phyloP scores from a whole-genome alignment of 2,113 vertebrate genomes.

The Trochalopteron elliotii region DNA sequence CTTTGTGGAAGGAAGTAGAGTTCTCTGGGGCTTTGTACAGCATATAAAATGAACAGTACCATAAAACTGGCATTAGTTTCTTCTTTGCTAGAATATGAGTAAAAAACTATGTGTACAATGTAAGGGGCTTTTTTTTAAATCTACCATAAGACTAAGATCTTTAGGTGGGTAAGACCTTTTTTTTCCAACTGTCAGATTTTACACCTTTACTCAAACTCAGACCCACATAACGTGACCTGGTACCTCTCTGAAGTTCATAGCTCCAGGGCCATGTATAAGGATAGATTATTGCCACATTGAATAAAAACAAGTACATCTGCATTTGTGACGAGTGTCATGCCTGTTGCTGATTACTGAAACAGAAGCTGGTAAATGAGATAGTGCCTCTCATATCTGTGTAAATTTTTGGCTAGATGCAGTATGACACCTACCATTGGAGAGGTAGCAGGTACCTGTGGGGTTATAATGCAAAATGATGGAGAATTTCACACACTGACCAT shows the following conservation, averaged over 20 bases:
- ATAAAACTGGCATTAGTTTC: background rate
- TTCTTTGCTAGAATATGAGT: background rate
- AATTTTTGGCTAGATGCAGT: background rate
- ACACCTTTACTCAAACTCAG: background rate
- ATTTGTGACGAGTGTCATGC: background rate
- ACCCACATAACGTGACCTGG: background rate
- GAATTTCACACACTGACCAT: background rate
- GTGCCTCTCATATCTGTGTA: background rate
- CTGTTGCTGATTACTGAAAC: background rate
- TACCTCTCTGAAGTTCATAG: background rate
- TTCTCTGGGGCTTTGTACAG: background rate
- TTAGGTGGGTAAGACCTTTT: background rate
- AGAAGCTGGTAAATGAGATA: background rate
- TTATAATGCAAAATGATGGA: background rate
- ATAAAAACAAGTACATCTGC: background rate
- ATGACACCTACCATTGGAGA: background rate
- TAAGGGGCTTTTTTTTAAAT: background rate
- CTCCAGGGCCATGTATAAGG: background rate
- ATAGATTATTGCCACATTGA: background rate
- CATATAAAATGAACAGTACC: background rate
- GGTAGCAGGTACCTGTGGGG: rapidly evolving
- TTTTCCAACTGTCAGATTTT: background rate
- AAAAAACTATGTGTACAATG: rapidly evolving
- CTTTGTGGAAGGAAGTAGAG: background rate
- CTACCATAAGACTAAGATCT: background rate